These are phyloP conservation scores for Todus mexicanus DNA, from an alignment of 2,797 vertebrate species.

Conservation along the genomic window DNA sequence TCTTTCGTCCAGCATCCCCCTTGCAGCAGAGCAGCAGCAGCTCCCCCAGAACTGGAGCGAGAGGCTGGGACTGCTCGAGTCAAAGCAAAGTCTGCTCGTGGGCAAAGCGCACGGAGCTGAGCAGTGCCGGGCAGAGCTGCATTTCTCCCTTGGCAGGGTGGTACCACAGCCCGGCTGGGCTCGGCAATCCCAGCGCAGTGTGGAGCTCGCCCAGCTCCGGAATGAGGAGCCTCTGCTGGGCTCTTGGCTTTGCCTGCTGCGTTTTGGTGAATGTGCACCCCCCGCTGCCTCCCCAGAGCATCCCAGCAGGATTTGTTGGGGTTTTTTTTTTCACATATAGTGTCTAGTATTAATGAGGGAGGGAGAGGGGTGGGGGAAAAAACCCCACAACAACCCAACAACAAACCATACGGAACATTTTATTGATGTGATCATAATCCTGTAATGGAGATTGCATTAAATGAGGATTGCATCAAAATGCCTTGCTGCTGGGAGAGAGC, in stretches of 20 bases:
- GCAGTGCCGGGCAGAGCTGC: not conserved
- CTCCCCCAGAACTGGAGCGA: not conserved
- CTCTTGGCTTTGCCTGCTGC: conserved; percentile 13
- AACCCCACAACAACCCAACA: too few relatives aligned
- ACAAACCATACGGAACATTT: conserved; percentile 36
- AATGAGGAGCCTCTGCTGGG: conserved; percentile 28
- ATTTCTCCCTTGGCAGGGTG: too few relatives aligned
- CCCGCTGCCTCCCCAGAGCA: not conserved
- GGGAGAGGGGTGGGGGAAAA: not conserved
- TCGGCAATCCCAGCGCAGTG: too few relatives aligned
- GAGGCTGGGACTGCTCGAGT: not conserved
- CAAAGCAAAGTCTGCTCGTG: conserved; percentile 9
- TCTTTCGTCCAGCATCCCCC: not conserved
- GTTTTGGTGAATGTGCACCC: not conserved
- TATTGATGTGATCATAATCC: conserved; percentile 41
- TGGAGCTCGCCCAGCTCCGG: conserved; percentile 12
- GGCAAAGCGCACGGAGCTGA: not conserved
- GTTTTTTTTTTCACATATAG: not conserved
- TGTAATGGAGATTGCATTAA: conserved; percentile 65
- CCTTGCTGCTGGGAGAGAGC: conserved; percentile 12
- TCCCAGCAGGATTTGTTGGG: not conserved
- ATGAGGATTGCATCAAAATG: conserved; percentile 39
- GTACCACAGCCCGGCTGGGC: too few relatives aligned
- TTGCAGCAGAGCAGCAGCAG: not conserved
- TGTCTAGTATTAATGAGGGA: not conserved